These are phyloP conservation scores for Acleris literana DNA, from an alignment of 2,888 invertebrate genomes.

Conservation along the genomic window DNA sequence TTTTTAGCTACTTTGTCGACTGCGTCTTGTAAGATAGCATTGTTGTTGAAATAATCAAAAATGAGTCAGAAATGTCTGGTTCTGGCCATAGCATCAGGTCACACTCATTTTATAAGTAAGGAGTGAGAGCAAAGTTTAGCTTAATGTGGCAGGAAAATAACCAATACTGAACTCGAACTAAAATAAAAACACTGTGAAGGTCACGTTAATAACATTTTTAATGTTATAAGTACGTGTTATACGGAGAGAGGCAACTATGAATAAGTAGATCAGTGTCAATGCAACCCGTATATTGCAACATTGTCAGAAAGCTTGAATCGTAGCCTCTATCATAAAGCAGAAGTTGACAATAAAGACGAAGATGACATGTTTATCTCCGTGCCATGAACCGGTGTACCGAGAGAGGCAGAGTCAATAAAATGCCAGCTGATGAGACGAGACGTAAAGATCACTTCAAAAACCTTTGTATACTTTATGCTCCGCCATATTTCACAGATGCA, in stretches of 20 bases:
- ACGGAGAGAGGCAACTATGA: neutral
- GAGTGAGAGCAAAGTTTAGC: no score
- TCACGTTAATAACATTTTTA: no score
- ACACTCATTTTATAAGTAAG: no score
- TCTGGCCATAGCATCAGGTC: no score
- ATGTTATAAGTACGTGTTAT: no score
- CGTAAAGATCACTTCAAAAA: conserved; percentile 48
- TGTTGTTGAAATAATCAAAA: no score
- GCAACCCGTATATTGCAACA: conserved; percentile 13
- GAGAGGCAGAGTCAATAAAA: conserved; percentile 51
- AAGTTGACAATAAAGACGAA: conserved; percentile 48
- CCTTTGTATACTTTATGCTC: conserved; percentile 51
- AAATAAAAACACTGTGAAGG: no score
- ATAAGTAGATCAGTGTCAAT: neutral
- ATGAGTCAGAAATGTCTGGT: no score
- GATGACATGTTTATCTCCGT: conserved; percentile 56
- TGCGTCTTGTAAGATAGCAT: no score
- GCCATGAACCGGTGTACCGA: conserved; percentile 46
- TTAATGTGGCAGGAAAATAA: no score
- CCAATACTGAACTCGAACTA: no score
- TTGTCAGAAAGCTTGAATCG: conserved; percentile 16
- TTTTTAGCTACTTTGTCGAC: no score
- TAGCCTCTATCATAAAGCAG: conserved; percentile 45
- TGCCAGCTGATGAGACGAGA: conserved; percentile 56
- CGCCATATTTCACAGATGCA: conserved; percentile 48